Conservation (phyloP, 1,140 invertebrate species). For the Listronotus oregonensis region DNA sequence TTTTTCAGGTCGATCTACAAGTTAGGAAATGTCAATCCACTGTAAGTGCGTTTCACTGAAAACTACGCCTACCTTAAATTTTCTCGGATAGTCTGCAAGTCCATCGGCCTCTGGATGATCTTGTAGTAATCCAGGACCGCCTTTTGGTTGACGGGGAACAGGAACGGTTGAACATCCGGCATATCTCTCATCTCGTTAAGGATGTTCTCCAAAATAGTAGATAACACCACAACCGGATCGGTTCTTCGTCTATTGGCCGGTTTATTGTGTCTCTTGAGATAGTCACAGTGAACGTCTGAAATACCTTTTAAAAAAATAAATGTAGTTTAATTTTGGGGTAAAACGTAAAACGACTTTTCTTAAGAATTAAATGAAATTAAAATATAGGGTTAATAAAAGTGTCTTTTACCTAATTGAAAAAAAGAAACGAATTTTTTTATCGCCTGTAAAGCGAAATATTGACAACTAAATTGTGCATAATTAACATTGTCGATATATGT, state of each 20-base stretch:
- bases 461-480: neutral
- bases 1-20: too few species aligned
- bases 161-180: constrained; percentile 90
- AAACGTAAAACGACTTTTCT: too few species aligned
- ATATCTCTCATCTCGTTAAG: constrained; percentile 92
- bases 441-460: too few species aligned
- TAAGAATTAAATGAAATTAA: too few species aligned
- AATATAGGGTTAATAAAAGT: too few species aligned
- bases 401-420: too few species aligned
- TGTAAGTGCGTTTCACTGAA: too few species aligned
- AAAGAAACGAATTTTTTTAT: too few species aligned
- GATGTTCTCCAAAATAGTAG: constrained; percentile 90
- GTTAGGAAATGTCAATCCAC: too few species aligned
- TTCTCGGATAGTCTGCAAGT: constrained; percentile 94
- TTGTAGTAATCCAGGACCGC: constrained; percentile 92
- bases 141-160: constrained; percentile 94
- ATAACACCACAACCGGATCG: constrained; percentile 94
- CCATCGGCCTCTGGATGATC: constrained; percentile 93
- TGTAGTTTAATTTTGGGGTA: too few species aligned
- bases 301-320: constrained; percentile 48
- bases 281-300: constrained; percentile 87
- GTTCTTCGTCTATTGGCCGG: constrained; percentile 92
- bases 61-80: constrained; percentile 85
- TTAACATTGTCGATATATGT: too few species aligned
- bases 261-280: constrained; percentile 84